Conservation (phyloP, 1,140 invertebrate species). For the Helicorthomorpha holstii region DNA sequence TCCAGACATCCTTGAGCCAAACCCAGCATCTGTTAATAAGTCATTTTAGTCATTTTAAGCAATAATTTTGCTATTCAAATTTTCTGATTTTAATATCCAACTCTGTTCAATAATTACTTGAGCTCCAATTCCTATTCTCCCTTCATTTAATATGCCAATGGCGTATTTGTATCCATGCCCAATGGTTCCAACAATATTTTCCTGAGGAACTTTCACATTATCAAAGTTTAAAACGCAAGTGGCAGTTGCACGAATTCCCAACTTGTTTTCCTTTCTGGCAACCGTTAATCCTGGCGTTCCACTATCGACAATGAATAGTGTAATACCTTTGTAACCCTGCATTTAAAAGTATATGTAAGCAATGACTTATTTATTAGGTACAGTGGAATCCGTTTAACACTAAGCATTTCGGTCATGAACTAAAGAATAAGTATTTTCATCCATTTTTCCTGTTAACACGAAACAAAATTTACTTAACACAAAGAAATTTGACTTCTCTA, state of each 20-base stretch:
- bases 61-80: background rate
- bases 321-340: conserved; percentile 38
- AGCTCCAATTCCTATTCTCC: conserved; percentile 83
- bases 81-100: no score
- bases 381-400: no score
- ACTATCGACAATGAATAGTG: conserved; percentile 71
- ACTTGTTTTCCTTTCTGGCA: conserved; percentile 89
- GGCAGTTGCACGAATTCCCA: conserved; percentile 83
- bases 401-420: no score
- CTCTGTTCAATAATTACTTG: conserved; percentile 36
- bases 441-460: no score
- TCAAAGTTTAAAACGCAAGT: conserved; percentile 88
- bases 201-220: conserved; percentile 34
- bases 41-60: no score
- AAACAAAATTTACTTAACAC: no score
- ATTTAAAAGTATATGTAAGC: background rate
- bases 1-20: conserved; percentile 84
- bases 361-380: no score
- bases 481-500: no score
- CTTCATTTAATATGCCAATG: conserved; percentile 84
- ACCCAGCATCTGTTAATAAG: conserved; percentile 52
- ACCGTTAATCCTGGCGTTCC: conserved; percentile 51
- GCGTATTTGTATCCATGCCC: conserved; percentile 91
- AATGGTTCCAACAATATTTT: conserved; percentile 55
- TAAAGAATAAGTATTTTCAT: no score